phyloP scores from a whole-genome alignment of 2,113 vertebrate genomes.

The Etheostoma cragini region DNA sequence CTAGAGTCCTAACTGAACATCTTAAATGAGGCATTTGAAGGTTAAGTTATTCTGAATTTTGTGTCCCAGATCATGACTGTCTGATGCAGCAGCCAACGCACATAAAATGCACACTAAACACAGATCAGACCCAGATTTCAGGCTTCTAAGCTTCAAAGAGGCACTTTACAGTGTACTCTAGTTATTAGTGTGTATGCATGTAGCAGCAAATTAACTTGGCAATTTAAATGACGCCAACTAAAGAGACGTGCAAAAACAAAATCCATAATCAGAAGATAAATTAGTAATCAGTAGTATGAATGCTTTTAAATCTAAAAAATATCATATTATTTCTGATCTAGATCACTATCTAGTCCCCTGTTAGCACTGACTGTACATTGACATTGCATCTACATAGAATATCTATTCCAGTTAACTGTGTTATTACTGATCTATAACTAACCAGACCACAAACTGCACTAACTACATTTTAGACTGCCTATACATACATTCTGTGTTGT shows the following conservation, averaged over 20 bases:
- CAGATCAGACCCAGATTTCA: conserved; percentile 46
- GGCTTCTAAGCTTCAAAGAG: conserved; percentile 37
- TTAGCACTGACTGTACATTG: too few species aligned
- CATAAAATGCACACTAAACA: conserved; percentile 31
- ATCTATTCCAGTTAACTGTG: too few species aligned
- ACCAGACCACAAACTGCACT: too few species aligned
- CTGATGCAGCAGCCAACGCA: background rate
- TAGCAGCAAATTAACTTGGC: conserved; percentile 45
- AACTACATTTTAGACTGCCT: too few species aligned
- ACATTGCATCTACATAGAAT: too few species aligned
- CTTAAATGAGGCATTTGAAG: conserved; percentile 39
- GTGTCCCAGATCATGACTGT: conserved; percentile 44
- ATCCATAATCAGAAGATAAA: conserved; percentile 36
- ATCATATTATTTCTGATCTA: too few species aligned
- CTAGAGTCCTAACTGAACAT: conserved; percentile 12
- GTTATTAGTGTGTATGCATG: conserved; percentile 13
- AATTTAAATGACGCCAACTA: conserved; percentile 30
- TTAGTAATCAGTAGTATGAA: conserved; percentile 21
- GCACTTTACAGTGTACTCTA: background rate
- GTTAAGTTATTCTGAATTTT: conserved; percentile 55
- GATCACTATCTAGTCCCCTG: too few species aligned
- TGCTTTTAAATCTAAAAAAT: conserved; percentile 39
- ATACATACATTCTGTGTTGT: too few species aligned
- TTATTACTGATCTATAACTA: too few species aligned
- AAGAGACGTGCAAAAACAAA: conserved; percentile 23